Evolutionary conservation across 2,113 vertebrate species (phyloP).

Genomic region (Phalacrocorax carbo): DNA sequence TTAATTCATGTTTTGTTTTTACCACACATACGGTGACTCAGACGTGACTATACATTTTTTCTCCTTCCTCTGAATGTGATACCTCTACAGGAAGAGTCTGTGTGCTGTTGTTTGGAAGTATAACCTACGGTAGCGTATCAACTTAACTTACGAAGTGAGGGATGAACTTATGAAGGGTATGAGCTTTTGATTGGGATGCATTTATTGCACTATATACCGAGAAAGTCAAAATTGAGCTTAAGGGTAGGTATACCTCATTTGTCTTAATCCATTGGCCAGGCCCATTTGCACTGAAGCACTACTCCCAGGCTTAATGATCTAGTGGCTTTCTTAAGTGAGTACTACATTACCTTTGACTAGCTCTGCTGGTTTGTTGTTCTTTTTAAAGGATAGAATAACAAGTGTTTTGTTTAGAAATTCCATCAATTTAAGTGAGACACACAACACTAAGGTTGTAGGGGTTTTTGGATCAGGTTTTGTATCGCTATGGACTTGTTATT

Average conservation of each 20-base stretch:
- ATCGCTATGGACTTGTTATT: background rate
- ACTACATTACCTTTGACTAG: background rate
- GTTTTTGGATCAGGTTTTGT: background rate
- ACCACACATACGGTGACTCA: background rate
- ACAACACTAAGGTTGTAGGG: background rate
- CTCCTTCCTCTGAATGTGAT: background rate
- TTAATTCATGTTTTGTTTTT: background rate
- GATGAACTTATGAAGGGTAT: background rate
- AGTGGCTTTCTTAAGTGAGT: background rate
- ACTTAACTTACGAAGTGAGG: background rate
- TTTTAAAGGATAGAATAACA: background rate
- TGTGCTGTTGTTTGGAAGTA: background rate
- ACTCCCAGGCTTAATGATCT: background rate
- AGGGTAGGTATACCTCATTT: background rate
- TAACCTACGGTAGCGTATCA: background rate
- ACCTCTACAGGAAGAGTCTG: background rate
- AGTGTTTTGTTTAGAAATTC: background rate
- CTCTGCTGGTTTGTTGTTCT: background rate
- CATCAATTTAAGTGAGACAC: background rate
- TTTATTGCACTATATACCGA: background rate
- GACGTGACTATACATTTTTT: background rate
- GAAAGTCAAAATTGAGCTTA: background rate
- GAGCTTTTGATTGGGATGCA: background rate
- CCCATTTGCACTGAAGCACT: background rate
- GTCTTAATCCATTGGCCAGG: background rate